Evolutionary conservation across 53 echinoderm and acorn worm genomes (phyloP).

Genomic region (Actinopyga echinites): DNA sequence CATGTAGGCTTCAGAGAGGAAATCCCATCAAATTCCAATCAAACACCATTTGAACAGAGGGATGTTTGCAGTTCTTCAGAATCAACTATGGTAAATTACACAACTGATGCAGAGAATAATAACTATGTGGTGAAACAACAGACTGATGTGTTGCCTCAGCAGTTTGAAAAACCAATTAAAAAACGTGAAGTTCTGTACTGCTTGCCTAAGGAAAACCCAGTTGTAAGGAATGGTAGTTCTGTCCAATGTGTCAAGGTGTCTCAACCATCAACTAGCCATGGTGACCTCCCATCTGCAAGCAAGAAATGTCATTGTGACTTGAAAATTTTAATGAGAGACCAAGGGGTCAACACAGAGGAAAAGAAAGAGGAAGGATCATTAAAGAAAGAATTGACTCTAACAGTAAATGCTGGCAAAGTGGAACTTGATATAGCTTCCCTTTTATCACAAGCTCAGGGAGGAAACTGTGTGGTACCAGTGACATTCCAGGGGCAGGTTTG

Average conservation of each 20-base stretch:
- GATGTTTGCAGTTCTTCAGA: no score
- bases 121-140: no score
- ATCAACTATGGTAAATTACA: no score
- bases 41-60: no score
- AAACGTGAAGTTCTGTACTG: neutral
- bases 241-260: neutral
- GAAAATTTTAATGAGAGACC: conserved; percentile 2
- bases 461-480: neutral
- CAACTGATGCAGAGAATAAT: no score
- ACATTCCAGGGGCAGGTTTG: conserved; percentile 11
- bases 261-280: neutral
- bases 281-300: no score
- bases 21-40: no score
- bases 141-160: no score
- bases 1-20: no score
- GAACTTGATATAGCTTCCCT: conserved; percentile 3
- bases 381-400: neutral
- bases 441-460: neutral
- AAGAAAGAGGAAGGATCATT: neutral
- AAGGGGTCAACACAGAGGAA: conserved; percentile 14
- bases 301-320: conserved; percentile 28
- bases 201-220: neutral
- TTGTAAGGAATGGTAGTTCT: neutral
- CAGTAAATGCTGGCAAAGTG: conserved; percentile 11
- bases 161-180: no score